Conservation (phyloP, 1,140 invertebrate genomes). For the Papilio glaucus region DNA sequence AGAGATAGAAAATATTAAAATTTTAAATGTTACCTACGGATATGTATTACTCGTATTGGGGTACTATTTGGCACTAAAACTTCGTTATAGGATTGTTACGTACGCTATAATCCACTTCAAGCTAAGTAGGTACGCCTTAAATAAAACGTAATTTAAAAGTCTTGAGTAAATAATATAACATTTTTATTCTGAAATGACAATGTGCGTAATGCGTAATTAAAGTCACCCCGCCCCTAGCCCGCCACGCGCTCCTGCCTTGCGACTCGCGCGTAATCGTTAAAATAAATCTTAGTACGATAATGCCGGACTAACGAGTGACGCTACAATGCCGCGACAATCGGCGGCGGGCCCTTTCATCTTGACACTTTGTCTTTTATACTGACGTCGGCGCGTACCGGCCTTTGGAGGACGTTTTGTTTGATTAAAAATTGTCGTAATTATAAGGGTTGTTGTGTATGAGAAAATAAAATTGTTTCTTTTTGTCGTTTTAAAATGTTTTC, state of each 20-base stretch:
- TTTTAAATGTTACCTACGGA: no score
- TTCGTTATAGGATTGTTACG: no score
- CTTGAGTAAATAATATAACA: no score
- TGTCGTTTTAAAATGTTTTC: constrained; percentile 19
- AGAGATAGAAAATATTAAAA: no score
- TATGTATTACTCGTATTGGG: no score
- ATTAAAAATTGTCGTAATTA: constrained; percentile 48
- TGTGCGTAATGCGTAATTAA: constrained; percentile 23
- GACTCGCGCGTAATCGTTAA: constrained; percentile 72
- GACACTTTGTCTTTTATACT: constrained; percentile 75
- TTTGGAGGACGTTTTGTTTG: constrained; percentile 42
- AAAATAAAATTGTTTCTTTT: not conserved
- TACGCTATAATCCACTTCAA: no score
- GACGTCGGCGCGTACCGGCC: constrained; percentile 50
- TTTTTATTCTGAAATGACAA: constrained; percentile 35
- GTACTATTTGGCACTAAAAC: no score
- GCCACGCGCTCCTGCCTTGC: constrained; percentile 44
- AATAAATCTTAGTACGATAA: constrained; percentile 80
- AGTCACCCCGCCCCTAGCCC: not conserved
- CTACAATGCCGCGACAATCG: constrained; percentile 79
- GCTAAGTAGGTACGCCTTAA: no score
- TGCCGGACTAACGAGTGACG: constrained; percentile 77
- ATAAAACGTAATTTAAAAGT: no score
- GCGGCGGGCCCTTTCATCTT: constrained; percentile 76
- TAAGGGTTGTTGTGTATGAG: constrained; percentile 24